Evolutionary conservation across 2,888 invertebrate genomes (phyloP).

Genomic region (Leptopilina drosophilae): DNA sequence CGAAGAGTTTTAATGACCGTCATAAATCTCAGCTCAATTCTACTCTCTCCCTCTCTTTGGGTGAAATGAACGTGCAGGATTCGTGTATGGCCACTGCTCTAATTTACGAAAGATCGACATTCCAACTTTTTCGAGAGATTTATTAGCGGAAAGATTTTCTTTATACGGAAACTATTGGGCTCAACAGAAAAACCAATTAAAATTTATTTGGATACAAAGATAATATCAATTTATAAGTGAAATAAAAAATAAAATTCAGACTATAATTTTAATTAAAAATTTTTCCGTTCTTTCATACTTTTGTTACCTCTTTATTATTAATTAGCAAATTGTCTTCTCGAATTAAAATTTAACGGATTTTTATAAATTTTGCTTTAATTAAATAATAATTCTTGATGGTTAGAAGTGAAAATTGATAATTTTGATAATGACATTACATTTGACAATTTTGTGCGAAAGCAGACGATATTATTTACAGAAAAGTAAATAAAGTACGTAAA

Average conservation of each 20-base stretch:
- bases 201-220: no score
- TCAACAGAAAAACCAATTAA: not conserved
- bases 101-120: conserved; percentile 36
- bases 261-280: no score
- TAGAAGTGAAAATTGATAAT: no score
- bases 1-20: conserved; percentile 54
- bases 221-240: not conserved
- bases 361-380: no score
- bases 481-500: not conserved
- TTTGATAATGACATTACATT: no score
- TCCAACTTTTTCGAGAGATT: conserved; percentile 27
- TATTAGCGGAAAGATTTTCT: conserved; percentile 5
- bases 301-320: no score
- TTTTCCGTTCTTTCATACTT: no score
- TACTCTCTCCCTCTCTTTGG: not conserved
- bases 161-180: not conserved
- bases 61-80: conserved; percentile 31
- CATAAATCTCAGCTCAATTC: conserved; percentile 51
- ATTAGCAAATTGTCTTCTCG: no score
- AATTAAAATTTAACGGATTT: no score
- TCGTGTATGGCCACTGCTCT: conserved; percentile 23
- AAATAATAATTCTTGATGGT: no score
- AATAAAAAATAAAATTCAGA: not conserved
- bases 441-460: not conserved
- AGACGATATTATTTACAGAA: not conserved